Base-by-base conservation (phyloP, 37 sponge, comb jelly and placozoan species). In the Crambe crambe region DNA sequence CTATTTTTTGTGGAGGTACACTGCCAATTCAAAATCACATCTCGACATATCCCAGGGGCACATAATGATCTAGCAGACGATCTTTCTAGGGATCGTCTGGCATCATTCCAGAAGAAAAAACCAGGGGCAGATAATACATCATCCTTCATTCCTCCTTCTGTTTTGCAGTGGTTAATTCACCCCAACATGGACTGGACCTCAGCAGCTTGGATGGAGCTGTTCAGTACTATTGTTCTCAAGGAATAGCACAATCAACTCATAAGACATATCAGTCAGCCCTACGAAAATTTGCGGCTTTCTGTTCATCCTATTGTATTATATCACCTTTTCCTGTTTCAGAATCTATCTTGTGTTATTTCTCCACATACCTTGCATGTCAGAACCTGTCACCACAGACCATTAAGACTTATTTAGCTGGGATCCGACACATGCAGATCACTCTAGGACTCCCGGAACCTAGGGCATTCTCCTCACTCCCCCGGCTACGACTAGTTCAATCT, bases 181-280 rank as follows among this genome's bases (percentile, higher is more conserved):
- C 74, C 72, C 47, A 38, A 77, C 41, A 58, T 59, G 27, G 83
- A 86, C 75, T 91, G 91, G 87, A 41, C 77, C 8, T 86, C 86
- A n/a, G 32, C 34, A 67, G n/a, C n/a, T n/a, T n/a, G n/a, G n/a
- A n/a, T n/a, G 32, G 26, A 30, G 56, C 64, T 30, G 77, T 81
- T 86, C 63, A 72, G 21, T 20, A 56, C 63, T 83, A 37, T 67
- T 75, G 37, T 83, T 25, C 35, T 25, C 22, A 75, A 0, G 84
- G 69, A 20, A 17, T 88, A 68, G 89, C 89, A 30, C 43, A 60
- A 29, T 84, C 85, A 42, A 89, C 90, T 44, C 59, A 60, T 18
- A n/a, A n/a, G n/a, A n/a, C 82, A 18, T 85, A 85, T 42, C 27
- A 56, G 3, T 70, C 79, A 44, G 79, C 76, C 38, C 47, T 35